Percentiles rank a stretch among this genome's conserved stretches.
Evolutionary conservation across 2,113 vertebrate species (phyloP).

Genomic region (Delphinapterus leucas): DNA sequence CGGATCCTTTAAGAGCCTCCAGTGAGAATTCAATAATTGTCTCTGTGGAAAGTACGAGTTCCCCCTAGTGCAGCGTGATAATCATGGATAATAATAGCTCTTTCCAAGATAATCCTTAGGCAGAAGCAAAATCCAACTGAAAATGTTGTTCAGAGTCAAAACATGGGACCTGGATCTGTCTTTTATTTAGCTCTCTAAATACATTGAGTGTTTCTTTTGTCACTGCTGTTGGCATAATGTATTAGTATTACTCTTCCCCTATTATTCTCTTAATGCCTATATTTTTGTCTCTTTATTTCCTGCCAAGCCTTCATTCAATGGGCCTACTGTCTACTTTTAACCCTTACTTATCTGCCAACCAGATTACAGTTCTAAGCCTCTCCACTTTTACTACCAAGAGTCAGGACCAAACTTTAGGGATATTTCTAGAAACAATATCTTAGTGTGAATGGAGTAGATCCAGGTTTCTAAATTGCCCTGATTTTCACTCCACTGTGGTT

Average conservation of each 20-base stretch:
- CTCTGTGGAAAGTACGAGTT: conserved; percentile 79
- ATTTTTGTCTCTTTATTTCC: conserved; percentile 34
- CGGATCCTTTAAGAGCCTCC: conserved; percentile 78
- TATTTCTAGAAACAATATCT: background rate
- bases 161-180: conserved; percentile 68
- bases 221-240: conserved; percentile 45
- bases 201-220: background rate
- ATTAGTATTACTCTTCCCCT: conserved; percentile 25
- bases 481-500: background rate
- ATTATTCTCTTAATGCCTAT: conserved; percentile 19
- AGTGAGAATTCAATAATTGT: conserved; percentile 78
- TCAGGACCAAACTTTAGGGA: background rate
- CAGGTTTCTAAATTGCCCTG: background rate
- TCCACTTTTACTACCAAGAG: background rate
- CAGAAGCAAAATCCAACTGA: conserved; percentile 80
- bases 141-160: conserved; percentile 80
- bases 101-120: conserved; percentile 84
- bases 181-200: conserved; percentile 68
- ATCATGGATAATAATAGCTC: conserved; percentile 85
- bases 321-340: background rate
- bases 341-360: background rate
- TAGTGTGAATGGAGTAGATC: background rate
- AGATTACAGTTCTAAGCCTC: background rate
- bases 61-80: conserved; percentile 79
- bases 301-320: background rate